Base-by-base conservation (phyloP, 2,888 invertebrate genomes). In the Hesperia comma region DNA sequence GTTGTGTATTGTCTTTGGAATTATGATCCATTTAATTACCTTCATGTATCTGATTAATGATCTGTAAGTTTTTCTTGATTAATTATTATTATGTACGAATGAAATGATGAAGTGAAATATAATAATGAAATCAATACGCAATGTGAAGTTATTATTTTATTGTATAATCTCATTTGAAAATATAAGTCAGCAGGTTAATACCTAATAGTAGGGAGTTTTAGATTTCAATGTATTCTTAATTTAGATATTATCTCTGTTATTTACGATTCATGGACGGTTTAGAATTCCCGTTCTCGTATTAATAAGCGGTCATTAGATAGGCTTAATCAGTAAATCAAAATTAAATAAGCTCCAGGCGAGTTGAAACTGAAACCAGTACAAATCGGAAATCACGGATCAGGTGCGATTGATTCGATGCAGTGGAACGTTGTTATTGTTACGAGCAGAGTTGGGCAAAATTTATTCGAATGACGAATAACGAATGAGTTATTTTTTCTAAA, bases 271-370 rank as follows among this genome's bases (percentile, higher is more conserved):
- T 41, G 64, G 60, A 53, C 58, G 53, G 32, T 51, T 40, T 43
- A 51, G 14, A 58, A 58, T 53, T 53, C 53, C 32, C 64, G 15
- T 40, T 64, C 64, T 58, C 64, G 64, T 64, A 64, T 64, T 64
- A 64, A 64, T 64, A 58, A 64, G 43, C 53, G 58, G 51, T 60
- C 64, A 64, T 66, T 60, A 66, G 64, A 66, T 66, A 43, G 64
- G 60, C 43, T 64, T 64, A 64, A 64, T 64, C 64, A 41, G 58
- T 58, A 58, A 54, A 66, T 66, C 64, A 60, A 60, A 66, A 66
- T 66, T 66, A 66, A 66, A 66, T 54, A 60, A 32, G 53, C 64
- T 19, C 41, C 60, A 43, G 53, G 64, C 58, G 53, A 66, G 58
- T 60, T 19, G 54, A 66, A 66, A 66, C 54, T 60, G 64, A 66